Evolutionary conservation across 2,888 invertebrate species (phyloP), one percentile per base, ranked within the genome.

Genomic region (Drosophila ustulata): DNA sequence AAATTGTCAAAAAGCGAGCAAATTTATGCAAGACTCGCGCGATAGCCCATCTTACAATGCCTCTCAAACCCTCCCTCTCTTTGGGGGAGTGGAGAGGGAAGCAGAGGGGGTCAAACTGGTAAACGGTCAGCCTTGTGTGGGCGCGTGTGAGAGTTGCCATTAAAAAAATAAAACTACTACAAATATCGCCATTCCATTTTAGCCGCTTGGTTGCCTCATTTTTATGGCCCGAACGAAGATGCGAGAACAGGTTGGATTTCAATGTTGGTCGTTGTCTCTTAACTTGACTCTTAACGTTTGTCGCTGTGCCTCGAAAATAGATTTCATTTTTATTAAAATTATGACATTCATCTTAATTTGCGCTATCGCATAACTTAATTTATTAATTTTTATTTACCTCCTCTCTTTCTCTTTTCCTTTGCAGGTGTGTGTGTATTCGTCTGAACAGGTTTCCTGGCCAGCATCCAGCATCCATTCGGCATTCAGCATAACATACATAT

Each of bases 281-380:
- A n/a, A 45, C 47, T 57, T 13, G 39, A 0, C 18, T 18, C 18
- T 18, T 18, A 18, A 18, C 32, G 50, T 50, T 59, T 45, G 66
- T 63, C 49, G 32, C 50, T 43, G 28, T 30, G 55, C 57, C 59
- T 79, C 46, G 72, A 89, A 85, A 85, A 87, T 89, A 80, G 85
- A 84, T 85, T 87, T 88, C 47, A 66, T 80, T 87, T 84, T 86
- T 83, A 88, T 89, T 78, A 65, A 89, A 89, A 87, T 89, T 89
- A 88, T 89, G 88, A 89, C 90, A 88, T 89, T 89, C 82, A 89
- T 87, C 89, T 89, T 87, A 80, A 87, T 87, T 87, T 88, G 78
- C 71, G 69, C 73, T 66, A 81, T 75, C 85, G 75, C 88, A 84
- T 85, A 85, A 87, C 80, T 85, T 80, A 87, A 87, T 82, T 89